phyloP scores from a whole-genome alignment of 2,888 invertebrate species.

The Erebia aethiops region DNA sequence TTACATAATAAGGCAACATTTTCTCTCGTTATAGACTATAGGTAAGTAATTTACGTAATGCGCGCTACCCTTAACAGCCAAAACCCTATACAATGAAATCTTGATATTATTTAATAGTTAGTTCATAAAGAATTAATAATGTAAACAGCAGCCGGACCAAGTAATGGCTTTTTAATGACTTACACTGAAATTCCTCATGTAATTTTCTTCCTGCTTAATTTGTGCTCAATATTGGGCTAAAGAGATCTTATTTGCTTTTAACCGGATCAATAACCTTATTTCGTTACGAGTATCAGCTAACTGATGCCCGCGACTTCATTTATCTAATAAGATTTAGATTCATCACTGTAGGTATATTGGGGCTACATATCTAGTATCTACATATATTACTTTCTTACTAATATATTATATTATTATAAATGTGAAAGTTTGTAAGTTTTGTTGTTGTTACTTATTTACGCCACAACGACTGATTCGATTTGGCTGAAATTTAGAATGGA shows the following conservation, averaged over 20 bases:
- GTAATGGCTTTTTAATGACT: slow-evolving; percentile 44
- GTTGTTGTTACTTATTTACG: too few relatives aligned
- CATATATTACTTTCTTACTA: too few relatives aligned
- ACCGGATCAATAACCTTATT: background rate
- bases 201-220: slow-evolving; percentile 33
- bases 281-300: too few relatives aligned
- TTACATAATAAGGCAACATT: too few relatives aligned
- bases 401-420: too few relatives aligned
- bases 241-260: background rate
- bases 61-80: background rate
- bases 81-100: slow-evolving; percentile 31
- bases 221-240: slow-evolving; percentile 17
- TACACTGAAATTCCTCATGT: slow-evolving; percentile 36
- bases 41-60: background rate
- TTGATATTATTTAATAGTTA: slow-evolving; percentile 34
- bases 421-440: too few relatives aligned
- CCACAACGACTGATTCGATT: too few relatives aligned
- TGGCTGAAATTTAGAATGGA: background rate
- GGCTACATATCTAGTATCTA: too few relatives aligned
- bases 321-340: too few relatives aligned
- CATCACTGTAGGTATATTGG: too few relatives aligned
- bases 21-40: background rate
- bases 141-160: slow-evolving; percentile 37
- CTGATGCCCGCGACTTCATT: too few relatives aligned
- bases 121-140: slow-evolving; percentile 44